Evolutionary conservation across 64 coral and sea anemone genomes (phyloP).

Genomic region (Catalaphyllia jardinei): DNA sequence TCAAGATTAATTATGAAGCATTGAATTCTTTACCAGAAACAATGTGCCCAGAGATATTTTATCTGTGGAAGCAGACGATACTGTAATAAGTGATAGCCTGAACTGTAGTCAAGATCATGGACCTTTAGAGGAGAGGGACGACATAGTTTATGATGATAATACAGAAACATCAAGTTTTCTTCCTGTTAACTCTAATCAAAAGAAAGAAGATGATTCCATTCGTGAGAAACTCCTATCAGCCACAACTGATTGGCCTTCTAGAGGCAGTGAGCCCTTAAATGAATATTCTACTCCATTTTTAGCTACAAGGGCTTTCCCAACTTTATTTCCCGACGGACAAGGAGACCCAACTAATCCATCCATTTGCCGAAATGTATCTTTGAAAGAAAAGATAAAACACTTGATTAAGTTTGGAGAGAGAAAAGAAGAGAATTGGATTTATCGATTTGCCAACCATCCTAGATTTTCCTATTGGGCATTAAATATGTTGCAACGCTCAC

Average conservation of each 20-base stretch:
- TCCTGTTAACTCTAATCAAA: conserved; percentile 53
- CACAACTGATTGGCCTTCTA: conserved; percentile 37
- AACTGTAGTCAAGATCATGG: conserved; percentile 42
- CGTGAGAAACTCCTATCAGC: conserved; percentile 27
- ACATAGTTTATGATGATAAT: conserved; percentile 2
- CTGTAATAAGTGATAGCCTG: conserved; percentile 26
- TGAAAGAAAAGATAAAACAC: conserved; percentile 72
- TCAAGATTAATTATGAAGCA: conserved; percentile 49
- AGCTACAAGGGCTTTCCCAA: conserved; percentile 54
- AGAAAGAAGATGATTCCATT: conserved; percentile 46
- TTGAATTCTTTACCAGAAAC: conserved; percentile 52
- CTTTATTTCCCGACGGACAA: conserved; percentile 49
- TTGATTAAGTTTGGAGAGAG: conserved; percentile 56
- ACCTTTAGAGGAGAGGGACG: conserved; percentile 29
- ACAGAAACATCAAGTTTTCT: conserved; percentile 48
- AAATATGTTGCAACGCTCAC: conserved; percentile 36
- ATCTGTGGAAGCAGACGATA: conserved; percentile 52
- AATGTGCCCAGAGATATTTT: conserved; percentile 40
- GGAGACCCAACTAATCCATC: conserved; percentile 42
- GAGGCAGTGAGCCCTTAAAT: conserved; percentile 35
- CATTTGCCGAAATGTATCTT: conserved; percentile 32
- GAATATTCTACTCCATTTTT: conserved; percentile 58
- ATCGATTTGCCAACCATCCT: conserved; percentile 47
- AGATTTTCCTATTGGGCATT: conserved; percentile 57
- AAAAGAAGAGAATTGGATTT: conserved; percentile 21